A percentile compares a stretch with the other conserved stretches of the same genome.
Evolutionary conservation across 2,113 vertebrate genomes (phyloP).

Genomic region (Dendrocopos noguchii): DNA sequence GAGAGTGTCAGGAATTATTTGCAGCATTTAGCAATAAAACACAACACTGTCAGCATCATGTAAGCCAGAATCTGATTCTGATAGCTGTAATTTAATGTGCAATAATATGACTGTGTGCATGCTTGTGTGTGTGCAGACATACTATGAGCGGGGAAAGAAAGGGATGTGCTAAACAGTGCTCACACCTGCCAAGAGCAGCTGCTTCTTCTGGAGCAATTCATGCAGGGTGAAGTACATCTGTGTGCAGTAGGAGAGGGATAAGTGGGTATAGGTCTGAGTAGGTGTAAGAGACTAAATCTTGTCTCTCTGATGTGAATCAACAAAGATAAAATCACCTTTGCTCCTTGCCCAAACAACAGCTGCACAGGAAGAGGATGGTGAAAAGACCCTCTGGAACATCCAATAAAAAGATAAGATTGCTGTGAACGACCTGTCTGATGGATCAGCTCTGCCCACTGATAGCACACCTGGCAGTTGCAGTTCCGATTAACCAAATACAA

Average conservation of each 20-base stretch:
- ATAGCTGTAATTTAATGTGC: background rate
- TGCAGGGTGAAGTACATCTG: background rate
- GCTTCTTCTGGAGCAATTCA: background rate
- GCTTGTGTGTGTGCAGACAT: background rate
- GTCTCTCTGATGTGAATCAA: too few species aligned
- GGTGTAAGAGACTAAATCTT: too few species aligned
- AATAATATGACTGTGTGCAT: background rate
- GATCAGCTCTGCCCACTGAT: too few species aligned
- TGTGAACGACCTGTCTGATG: too few species aligned
- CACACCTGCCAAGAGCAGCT: slow-evolving; percentile 24
- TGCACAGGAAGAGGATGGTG: too few species aligned
- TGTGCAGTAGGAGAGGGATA: background rate
- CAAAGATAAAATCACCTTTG: too few species aligned
- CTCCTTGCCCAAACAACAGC: too few species aligned
- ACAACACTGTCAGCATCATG: background rate
- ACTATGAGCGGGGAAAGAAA: background rate
- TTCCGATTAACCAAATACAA: too few species aligned
- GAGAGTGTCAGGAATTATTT: slow-evolving; percentile 15
- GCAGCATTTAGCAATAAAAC: slow-evolving; percentile 32
- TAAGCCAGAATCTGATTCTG: slow-evolving; percentile 26
- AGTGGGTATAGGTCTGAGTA: background rate
- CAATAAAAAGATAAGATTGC: too few species aligned
- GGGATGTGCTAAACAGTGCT: background rate
- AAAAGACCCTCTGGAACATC: too few species aligned
- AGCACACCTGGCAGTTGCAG: too few species aligned